Percentiles rank a stretch among this genome's conserved stretches.
Conservation (phyloP, 2,113 vertebrate species). For the Phrynocephalus versicolor region DNA sequence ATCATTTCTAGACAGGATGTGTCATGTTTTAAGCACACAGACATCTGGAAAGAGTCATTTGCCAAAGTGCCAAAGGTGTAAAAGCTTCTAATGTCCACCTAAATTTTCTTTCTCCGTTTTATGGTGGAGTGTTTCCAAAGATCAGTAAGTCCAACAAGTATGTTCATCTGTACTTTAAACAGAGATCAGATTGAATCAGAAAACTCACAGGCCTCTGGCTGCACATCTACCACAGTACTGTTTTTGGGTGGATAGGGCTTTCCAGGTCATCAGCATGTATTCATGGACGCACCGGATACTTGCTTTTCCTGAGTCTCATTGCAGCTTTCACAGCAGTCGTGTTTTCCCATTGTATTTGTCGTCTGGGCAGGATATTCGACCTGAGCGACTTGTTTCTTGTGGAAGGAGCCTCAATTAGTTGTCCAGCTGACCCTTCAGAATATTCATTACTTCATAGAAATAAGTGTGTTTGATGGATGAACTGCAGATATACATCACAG, state of each 20-base stretch:
- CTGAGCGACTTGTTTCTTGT: constrained; percentile 59
- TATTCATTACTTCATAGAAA: constrained; percentile 39
- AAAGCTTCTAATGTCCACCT: constrained; percentile 62
- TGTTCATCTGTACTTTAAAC: constrained; percentile 57
- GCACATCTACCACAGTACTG: constrained; percentile 38
- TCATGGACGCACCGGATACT: constrained; percentile 32
- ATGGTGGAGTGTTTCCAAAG: constrained; percentile 28
- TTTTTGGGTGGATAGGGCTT: constrained; percentile 40
- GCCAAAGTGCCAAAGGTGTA: constrained; percentile 38
- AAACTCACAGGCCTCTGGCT: constrained; percentile 26
- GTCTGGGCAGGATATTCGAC: constrained; percentile 71
- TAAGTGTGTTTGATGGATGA: constrained; percentile 29
- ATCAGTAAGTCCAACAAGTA: constrained; percentile 50
- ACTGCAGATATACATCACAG: constrained; percentile 28
- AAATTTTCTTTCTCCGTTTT: constrained; percentile 49
- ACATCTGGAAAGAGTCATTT: not conserved
- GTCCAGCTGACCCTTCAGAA: constrained; percentile 51
- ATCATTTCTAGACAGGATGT: constrained; percentile 59
- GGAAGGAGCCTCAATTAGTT: constrained; percentile 64
- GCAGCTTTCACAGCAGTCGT: constrained; percentile 53
- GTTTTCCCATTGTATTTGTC: constrained; percentile 62
- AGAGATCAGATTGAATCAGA: constrained; percentile 56
- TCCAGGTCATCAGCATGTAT: constrained; percentile 55
- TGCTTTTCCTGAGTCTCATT: constrained; percentile 52
- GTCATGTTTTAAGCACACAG: constrained; percentile 17